phyloP scores from a whole-genome alignment of 2,113 vertebrate genomes.

The Mus spicilegus region DNA sequence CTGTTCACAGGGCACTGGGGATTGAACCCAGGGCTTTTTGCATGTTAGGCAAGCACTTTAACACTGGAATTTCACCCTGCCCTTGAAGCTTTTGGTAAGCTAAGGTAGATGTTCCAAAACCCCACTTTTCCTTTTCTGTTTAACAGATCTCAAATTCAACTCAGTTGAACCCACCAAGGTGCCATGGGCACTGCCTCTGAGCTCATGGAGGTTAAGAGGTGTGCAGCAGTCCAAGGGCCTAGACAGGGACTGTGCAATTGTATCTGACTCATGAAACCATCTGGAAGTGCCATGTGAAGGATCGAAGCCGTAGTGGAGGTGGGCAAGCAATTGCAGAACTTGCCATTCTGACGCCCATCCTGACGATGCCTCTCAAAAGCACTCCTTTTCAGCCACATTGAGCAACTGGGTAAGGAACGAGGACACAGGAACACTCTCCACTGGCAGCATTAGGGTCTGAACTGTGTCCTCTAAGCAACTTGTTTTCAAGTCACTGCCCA shows the following conservation, averaged over 20 bases:
- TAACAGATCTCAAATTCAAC: slow-evolving; percentile 10
- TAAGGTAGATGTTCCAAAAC: neutral
- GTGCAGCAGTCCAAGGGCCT: neutral
- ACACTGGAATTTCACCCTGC: neutral
- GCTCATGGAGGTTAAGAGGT: neutral
- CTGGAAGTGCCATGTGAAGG: neutral
- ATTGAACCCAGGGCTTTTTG: neutral
- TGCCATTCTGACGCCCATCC: neutral
- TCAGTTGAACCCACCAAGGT: neutral
- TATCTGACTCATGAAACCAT: neutral
- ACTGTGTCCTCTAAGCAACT: neutral
- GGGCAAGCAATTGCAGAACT: neutral
- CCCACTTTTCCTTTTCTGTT: slow-evolving; percentile 50
- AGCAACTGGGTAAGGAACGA: neutral
- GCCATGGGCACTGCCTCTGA: neutral
- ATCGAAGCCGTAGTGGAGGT: neutral
- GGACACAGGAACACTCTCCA: neutral
- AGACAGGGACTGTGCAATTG: neutral
- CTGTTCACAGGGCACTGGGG: neutral
- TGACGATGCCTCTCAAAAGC: neutral
- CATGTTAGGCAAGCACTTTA: neutral
- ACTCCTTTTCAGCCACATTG: neutral
- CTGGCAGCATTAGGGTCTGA: neutral
- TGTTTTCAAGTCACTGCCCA: neutral
- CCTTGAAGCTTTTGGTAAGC: neutral